phyloP scores from a whole-genome alignment of 1,140 invertebrate species.

The Copidosoma floridanum region DNA sequence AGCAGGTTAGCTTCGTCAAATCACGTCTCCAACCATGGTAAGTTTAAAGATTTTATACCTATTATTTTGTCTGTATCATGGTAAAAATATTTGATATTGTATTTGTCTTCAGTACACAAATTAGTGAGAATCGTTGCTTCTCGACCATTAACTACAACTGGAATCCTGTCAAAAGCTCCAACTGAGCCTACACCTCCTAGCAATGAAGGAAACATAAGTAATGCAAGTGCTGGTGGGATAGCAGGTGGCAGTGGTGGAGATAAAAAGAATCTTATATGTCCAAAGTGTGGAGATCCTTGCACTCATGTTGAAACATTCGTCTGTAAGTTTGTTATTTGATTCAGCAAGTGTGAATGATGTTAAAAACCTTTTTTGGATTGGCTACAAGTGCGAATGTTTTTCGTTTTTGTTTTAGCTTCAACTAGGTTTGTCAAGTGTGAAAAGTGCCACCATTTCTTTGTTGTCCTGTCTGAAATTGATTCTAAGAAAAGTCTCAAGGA shows the following conservation, averaged over 20 bases:
- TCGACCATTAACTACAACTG: conserved; percentile 41
- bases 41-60: conserved; percentile 31
- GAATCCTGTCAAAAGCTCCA: conserved; percentile 43
- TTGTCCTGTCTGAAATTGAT: conserved; percentile 91
- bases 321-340: conserved; percentile 62
- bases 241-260: conserved; percentile 54
- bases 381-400: not conserved
- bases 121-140: conserved; percentile 47
- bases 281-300: conserved; percentile 94
- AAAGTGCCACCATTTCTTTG: conserved; percentile 97
- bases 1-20: conserved; percentile 49
- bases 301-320: conserved; percentile 96
- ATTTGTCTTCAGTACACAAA: conserved; percentile 47
- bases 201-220: conserved; percentile 36
- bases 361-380: not conserved
- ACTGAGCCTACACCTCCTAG: conserved; percentile 48
- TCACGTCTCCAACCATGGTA: conserved; percentile 51
- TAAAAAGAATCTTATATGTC: conserved; percentile 76
- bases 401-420: conserved; percentile 60
- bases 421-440: conserved; percentile 96
- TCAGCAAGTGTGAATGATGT: too few species aligned
- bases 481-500: conserved; percentile 83
- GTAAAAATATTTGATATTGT: not conserved
- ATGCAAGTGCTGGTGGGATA: conserved; percentile 30
- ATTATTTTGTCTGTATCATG: not conserved